Evolutionary conservation across 2,113 vertebrate genomes (phyloP).

Genomic region (Climacteris rufus): DNA sequence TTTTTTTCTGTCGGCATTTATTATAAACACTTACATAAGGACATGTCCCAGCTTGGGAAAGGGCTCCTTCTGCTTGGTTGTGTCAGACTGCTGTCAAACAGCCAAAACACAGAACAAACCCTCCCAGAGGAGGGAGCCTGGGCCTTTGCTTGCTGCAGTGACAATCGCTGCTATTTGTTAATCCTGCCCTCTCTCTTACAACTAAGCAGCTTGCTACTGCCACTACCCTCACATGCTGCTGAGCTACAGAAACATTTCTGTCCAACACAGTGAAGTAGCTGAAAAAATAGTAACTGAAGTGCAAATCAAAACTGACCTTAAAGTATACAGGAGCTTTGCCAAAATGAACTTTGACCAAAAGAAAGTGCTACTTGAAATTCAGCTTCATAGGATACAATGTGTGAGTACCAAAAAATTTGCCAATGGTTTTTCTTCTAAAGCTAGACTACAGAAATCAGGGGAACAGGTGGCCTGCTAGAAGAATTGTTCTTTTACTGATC

Average conservation of each 20-base stretch:
- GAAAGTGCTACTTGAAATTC: not conserved
- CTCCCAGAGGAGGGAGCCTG: conserved; percentile 30
- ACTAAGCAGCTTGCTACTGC: not conserved
- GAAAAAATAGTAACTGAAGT: not conserved
- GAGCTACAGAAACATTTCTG: not conserved
- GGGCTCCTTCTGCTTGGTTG: conserved; percentile 39
- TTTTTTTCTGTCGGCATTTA: conserved; percentile 10
- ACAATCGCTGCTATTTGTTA: not conserved
- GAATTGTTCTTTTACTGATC: not conserved
- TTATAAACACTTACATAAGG: conserved; percentile 62
- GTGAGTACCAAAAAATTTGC: not conserved
- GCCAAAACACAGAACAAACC: conserved; percentile 38
- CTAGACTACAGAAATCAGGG: not conserved
- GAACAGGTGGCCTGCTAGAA: not conserved
- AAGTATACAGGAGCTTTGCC: not conserved
- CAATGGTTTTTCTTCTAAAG: not conserved
- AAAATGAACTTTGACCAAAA: not conserved
- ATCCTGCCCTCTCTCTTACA: not conserved
- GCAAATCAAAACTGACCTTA: not conserved
- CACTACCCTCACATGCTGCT: not conserved
- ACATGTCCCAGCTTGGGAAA: conserved; percentile 57
- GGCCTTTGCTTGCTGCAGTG: not conserved
- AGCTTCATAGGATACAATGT: not conserved
- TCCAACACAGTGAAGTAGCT: not conserved
- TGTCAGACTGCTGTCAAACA: conserved; percentile 48